These are phyloP conservation scores for Hippocampus zosterae DNA, from an alignment of 2,113 vertebrate genomes.

Conservation along the genomic window DNA sequence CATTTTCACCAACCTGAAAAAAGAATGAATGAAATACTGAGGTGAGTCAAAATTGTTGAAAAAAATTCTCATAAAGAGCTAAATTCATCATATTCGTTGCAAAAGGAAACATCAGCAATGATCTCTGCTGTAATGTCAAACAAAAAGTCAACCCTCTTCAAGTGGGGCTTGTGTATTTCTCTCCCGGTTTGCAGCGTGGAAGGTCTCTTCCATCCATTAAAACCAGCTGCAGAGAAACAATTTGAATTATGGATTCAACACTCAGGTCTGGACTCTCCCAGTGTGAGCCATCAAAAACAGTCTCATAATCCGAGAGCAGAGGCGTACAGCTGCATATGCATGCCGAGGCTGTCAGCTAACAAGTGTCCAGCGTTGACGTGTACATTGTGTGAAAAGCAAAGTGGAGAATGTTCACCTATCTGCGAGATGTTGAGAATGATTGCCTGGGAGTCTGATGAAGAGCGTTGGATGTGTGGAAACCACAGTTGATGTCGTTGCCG, in stretches of 20 bases:
- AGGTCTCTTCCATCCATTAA: conserved; percentile 41
- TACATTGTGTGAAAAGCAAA: conserved; percentile 58
- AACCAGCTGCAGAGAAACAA: conserved; percentile 9
- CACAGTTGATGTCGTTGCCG: conserved; percentile 40
- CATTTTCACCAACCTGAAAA: no score
- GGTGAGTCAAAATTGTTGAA: no score
- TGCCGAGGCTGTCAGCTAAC: conserved; percentile 11
- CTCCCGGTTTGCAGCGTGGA: conserved; percentile 2
- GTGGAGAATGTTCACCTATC: conserved; percentile 54
- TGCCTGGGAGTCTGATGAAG: conserved; percentile 26
- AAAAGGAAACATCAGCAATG: no score
- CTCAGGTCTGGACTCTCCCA: not conserved
- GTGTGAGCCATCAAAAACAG: not conserved
- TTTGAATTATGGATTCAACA: not conserved
- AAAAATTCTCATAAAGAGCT: no score
- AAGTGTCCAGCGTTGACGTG: conserved; percentile 37
- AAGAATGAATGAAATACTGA: no score
- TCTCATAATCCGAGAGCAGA: not conserved
- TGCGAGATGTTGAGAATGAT: conserved; percentile 36
- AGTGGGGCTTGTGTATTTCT: not conserved
- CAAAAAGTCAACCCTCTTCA: no score
- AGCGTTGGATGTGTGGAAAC: conserved; percentile 56
- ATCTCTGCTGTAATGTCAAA: not conserved
- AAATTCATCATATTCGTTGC: no score
- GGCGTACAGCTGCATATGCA: conserved; percentile 16